A percentile compares a stretch with the other conserved stretches of the same genome.
These are phyloP conservation scores for Petroica traversi DNA, from an alignment of 2,113 vertebrate species.

Conservation along the genomic window DNA sequence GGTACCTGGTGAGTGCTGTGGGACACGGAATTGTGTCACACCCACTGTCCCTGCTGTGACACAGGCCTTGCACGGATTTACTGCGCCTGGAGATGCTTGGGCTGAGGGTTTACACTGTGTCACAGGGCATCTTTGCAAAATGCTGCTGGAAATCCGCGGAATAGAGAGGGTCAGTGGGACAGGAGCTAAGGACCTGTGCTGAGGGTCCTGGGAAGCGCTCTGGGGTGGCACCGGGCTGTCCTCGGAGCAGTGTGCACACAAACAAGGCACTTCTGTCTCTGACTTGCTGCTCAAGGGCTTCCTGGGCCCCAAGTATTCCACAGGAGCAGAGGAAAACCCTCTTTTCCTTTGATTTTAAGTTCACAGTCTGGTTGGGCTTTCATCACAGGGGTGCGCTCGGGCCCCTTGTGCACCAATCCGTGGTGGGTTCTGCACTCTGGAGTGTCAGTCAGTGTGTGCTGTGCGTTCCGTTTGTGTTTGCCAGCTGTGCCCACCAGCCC, in stretches of 20 bases:
- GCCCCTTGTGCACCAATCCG: not conserved
- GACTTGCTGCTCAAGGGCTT: not conserved
- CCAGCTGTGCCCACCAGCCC: not conserved
- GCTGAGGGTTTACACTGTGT: rapidly evolving
- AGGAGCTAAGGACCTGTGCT: rapidly evolving
- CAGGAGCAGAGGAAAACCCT: rapidly evolving
- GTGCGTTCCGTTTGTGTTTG: rapidly evolving
- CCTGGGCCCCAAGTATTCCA: rapidly evolving
- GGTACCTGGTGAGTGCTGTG: rapidly evolving
- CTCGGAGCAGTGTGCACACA: not conserved
- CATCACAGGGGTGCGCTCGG: not conserved
- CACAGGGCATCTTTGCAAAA: rapidly evolving
- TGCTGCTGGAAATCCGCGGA: not conserved
- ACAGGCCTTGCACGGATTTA: rapidly evolving
- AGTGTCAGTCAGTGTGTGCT: rapidly evolving
- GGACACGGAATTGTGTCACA: rapidly evolving
- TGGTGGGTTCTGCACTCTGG: rapidly evolving
- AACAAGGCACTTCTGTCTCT: not conserved
- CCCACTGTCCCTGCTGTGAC: not conserved
- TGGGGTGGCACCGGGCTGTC: not conserved
- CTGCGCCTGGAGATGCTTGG: rapidly evolving
- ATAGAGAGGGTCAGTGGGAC: rapidly evolving
- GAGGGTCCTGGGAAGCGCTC: rapidly evolving
- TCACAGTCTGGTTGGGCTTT: not conserved
- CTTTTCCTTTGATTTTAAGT: not conserved